Evolutionary conservation across 2,797 vertebrate genomes (phyloP).

Genomic region (Sebastiscus albofasciatus): DNA sequence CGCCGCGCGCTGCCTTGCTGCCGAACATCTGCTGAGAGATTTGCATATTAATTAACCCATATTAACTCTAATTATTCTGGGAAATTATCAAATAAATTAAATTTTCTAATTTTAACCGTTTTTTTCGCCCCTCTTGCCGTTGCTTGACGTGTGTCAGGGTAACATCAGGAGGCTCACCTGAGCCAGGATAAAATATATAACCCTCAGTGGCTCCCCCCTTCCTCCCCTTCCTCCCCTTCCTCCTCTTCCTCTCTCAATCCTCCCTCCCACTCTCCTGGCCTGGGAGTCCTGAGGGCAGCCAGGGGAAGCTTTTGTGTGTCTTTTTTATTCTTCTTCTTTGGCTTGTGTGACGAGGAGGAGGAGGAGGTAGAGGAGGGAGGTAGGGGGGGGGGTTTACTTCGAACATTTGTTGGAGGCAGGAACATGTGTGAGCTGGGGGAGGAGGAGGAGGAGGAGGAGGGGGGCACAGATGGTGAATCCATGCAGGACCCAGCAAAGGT

Average conservation of each 20-base stretch:
- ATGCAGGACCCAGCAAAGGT: constrained; percentile 93
- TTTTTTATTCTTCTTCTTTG: constrained; percentile 93
- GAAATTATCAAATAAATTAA: constrained; percentile 99
- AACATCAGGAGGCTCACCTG: constrained; percentile 70
- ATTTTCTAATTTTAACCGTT: constrained; percentile 99
- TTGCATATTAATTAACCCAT: constrained; percentile 99
- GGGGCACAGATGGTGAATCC: constrained; percentile 97
- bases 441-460: constrained; percentile 69
- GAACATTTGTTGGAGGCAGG: constrained; percentile 91
- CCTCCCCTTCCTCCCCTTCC: constrained; percentile 41
- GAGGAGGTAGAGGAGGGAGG: constrained; percentile 48
- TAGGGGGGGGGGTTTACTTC: constrained; percentile 74
- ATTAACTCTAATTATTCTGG: constrained; percentile 99
- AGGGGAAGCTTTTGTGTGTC: constrained; percentile 94
- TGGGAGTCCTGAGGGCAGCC: constrained; percentile 91
- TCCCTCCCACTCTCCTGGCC: constrained; percentile 71
- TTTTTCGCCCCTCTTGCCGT: constrained; percentile 66
- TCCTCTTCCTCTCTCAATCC: constrained; percentile 64
- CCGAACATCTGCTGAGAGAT: constrained; percentile 99
- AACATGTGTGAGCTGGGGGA: constrained; percentile 74
- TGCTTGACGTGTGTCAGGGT: constrained; percentile 90
- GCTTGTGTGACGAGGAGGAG: constrained; percentile 88
- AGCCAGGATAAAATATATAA: constrained; percentile 47
- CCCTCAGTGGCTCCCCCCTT: constrained; percentile 47
- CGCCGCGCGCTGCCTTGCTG: constrained; percentile 93